Conservation (phyloP, 1,140 invertebrate genomes). For the Drosophila lacteicornis region DNA sequence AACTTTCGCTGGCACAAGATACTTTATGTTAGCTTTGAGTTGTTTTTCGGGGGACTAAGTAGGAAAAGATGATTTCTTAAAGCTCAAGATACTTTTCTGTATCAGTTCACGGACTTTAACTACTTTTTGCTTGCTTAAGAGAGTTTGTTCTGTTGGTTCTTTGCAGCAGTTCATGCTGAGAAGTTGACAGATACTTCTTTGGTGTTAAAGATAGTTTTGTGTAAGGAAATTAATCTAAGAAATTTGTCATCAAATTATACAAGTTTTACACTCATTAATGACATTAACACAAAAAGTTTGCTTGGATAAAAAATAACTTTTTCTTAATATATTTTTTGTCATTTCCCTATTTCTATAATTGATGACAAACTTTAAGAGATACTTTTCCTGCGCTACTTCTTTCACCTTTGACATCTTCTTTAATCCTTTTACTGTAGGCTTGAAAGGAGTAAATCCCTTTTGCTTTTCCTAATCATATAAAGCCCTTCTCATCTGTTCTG, state of each 20-base stretch:
- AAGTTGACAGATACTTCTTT: slow-evolving; percentile 5
- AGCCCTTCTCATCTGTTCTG: too few species aligned
- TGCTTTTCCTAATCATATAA: slow-evolving; percentile 5
- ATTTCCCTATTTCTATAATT: background rate
- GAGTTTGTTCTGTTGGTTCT: slow-evolving; percentile 1
- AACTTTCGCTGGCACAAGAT: slow-evolving; percentile 10
- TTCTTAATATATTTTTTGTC: background rate
- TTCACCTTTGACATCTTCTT: background rate
- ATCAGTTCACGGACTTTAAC: slow-evolving; percentile 22
- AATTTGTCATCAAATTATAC: too few species aligned
- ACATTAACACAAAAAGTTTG: too few species aligned
- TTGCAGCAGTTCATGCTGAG: background rate
- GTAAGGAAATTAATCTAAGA: background rate
- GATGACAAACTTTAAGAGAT: background rate
- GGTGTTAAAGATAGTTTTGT: slow-evolving; percentile 9
- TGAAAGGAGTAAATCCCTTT: background rate
- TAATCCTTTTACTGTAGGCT: background rate
- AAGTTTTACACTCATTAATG: too few species aligned
- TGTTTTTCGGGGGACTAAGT: slow-evolving; percentile 9
- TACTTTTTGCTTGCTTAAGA: slow-evolving; percentile 30
- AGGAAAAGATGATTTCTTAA: slow-evolving; percentile 22
- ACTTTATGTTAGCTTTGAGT: slow-evolving; percentile 22
- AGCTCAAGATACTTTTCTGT: slow-evolving; percentile 34
- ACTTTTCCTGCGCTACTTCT: background rate
- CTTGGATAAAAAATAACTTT: too few species aligned